These are phyloP conservation scores for Reticulitermes lucifugus DNA, from an alignment of 2,888 invertebrate genomes.

Conservation along the genomic window DNA sequence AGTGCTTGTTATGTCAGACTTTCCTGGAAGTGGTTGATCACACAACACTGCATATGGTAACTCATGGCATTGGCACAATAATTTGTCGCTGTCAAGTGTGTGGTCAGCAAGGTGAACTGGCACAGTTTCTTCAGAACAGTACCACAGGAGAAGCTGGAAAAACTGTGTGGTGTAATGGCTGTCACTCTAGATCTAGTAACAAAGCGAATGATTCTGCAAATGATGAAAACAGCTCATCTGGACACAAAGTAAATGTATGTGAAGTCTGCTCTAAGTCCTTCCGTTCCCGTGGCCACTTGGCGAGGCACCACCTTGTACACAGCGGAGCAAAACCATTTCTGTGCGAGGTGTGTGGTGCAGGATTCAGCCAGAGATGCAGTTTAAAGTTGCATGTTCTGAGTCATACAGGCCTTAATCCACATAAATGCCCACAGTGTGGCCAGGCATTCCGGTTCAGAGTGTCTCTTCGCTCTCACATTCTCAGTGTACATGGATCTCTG, in stretches of 20 bases:
- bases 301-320: constrained; percentile 55
- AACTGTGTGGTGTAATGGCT: constrained; percentile 50
- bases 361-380: constrained; percentile 53
- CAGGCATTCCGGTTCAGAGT: constrained; percentile 54
- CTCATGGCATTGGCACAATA: constrained; percentile 54
- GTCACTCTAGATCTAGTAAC: constrained; percentile 39
- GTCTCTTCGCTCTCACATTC: constrained; percentile 54
- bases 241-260: constrained; percentile 48
- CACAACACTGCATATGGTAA: constrained; percentile 53
- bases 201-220: constrained; percentile 16
- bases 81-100: constrained; percentile 53
- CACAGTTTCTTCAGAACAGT: constrained; percentile 47
- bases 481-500: constrained; percentile 53
- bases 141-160: constrained; percentile 42
- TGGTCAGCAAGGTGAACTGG: constrained; percentile 53
- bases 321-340: constrained; percentile 56
- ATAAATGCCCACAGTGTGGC: constrained; percentile 55
- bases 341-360: constrained; percentile 55
- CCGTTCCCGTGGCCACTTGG: constrained; percentile 52
- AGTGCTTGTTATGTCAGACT: constrained; percentile 53
- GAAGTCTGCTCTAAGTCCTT: constrained; percentile 55
- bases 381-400: constrained; percentile 52
- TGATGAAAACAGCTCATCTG: background rate
- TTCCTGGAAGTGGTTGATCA: constrained; percentile 49
- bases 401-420: constrained; percentile 54